phyloP scores from a whole-genome alignment of 2,888 invertebrate species.

The Neuroscelio doddi region DNA sequence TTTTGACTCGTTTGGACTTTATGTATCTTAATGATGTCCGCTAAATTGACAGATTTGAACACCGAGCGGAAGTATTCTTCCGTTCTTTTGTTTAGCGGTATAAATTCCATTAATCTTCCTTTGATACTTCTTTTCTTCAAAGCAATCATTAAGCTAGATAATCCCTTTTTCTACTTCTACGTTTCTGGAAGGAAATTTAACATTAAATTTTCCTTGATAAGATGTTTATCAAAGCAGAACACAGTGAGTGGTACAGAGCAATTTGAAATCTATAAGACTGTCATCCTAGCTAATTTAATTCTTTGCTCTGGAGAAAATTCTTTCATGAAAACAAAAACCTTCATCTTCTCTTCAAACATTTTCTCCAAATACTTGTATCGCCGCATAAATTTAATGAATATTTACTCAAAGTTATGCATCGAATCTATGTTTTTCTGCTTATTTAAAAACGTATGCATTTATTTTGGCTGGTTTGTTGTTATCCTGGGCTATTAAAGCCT shows the following conservation, averaged over 20 bases:
- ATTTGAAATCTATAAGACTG: conserved; percentile 94
- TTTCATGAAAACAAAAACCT: conserved; percentile 95
- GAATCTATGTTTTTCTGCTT: no score
- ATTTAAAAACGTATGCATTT: no score
- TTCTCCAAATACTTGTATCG: conserved; percentile 99
- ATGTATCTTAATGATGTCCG: conserved; percentile 85
- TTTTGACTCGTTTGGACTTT: conserved; percentile 89
- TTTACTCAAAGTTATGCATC: no score
- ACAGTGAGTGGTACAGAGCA: conserved; percentile 92
- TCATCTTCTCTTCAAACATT: conserved; percentile 98
- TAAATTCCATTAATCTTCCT: conserved; percentile 89
- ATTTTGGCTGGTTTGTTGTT: no score
- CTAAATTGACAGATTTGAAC: conserved; percentile 86
- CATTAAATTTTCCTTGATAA: conserved; percentile 94
- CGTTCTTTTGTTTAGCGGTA: conserved; percentile 94
- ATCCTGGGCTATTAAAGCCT: no score
- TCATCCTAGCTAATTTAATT: conserved; percentile 93
- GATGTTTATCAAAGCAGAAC: conserved; percentile 89
- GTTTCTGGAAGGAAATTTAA: conserved; percentile 95
- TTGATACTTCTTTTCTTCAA: conserved; percentile 90
- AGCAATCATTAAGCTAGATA: conserved; percentile 87
- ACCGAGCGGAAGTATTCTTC: conserved; percentile 88
- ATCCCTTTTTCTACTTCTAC: conserved; percentile 93
- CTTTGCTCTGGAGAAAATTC: conserved; percentile 93
- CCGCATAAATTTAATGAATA: conserved; percentile 96